phyloP scores from a whole-genome alignment of 1,140 invertebrate species.

The Ceratoteleas bidentatus region DNA sequence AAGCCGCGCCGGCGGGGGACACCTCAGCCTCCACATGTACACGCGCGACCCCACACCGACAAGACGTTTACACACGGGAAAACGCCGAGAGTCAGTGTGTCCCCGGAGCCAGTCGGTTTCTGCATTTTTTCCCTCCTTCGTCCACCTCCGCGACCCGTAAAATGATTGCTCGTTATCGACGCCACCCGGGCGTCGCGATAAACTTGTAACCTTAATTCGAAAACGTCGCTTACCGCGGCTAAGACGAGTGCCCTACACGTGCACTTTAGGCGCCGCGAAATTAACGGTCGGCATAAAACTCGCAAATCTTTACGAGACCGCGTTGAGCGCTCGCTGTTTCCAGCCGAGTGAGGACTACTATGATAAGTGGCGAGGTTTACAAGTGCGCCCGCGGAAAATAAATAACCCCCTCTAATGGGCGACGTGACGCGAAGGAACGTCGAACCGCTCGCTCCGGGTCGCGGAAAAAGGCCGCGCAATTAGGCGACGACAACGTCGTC shows the following conservation, averaged over 20 bases:
- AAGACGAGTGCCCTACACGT: constrained; percentile 25
- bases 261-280: constrained; percentile 44
- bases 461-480: no score
- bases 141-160: constrained; percentile 50
- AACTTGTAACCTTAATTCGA: constrained; percentile 56
- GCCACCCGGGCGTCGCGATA: constrained; percentile 31
- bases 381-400: constrained; percentile 29
- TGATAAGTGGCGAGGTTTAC: constrained; percentile 40
- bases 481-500: no score
- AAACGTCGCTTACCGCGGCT: constrained; percentile 42
- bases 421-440: neutral
- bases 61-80: constrained; percentile 7
- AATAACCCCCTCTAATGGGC: constrained; percentile 32
- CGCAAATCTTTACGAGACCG: constrained; percentile 52
- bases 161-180: constrained; percentile 72
- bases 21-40: constrained; percentile 26
- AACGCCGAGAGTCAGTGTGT: constrained; percentile 28
- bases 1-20: constrained; percentile 44
- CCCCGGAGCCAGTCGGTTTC: constrained; percentile 41
- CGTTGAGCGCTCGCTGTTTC: constrained; percentile 29
- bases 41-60: constrained; percentile 7
- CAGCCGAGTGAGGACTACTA: constrained; percentile 37
- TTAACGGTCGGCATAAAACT: constrained; percentile 54
- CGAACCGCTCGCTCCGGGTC: no score
- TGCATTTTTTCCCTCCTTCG: constrained; percentile 18